phyloP scores from a whole-genome alignment of 2,888 invertebrate species.

The Xylocampa areola region DNA sequence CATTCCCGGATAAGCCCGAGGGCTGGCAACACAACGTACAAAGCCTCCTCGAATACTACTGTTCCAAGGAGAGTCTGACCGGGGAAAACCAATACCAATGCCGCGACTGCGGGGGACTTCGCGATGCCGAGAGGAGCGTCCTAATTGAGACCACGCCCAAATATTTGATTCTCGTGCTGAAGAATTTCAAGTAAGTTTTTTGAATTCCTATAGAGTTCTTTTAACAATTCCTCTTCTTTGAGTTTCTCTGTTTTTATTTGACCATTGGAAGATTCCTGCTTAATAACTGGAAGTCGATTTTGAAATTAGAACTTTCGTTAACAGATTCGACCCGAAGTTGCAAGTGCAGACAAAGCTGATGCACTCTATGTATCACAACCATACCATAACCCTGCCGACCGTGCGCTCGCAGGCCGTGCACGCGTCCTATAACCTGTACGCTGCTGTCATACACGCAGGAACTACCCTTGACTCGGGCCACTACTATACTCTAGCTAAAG shows the following conservation, averaged over 20 bases:
- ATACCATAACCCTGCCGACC: constrained; percentile 85
- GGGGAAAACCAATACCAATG: constrained; percentile 96
- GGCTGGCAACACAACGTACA: constrained; percentile 91
- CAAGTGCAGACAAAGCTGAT: constrained; percentile 95
- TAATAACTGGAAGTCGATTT: constrained; percentile 20
- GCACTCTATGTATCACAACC: constrained; percentile 91
- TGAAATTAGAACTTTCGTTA: constrained; percentile 29
- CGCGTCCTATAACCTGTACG: constrained; percentile 92
- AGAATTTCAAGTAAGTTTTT: constrained; percentile 91
- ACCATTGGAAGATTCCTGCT: background rate
- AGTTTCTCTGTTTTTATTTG: constrained; percentile 24
- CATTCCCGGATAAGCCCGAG: constrained; percentile 91
- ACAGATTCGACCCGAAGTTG: constrained; percentile 80
- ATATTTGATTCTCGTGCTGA: constrained; percentile 94
- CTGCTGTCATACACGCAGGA: constrained; percentile 96
- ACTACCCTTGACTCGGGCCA: constrained; percentile 96
- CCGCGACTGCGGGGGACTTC: constrained; percentile 92
- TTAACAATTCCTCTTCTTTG: constrained; percentile 15
- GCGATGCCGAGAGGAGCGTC: constrained; percentile 92
- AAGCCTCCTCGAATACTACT: constrained; percentile 93
- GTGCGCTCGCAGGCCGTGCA: constrained; percentile 74
- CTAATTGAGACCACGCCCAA: constrained; percentile 93
- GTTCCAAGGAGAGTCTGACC: constrained; percentile 93
- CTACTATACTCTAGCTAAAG: constrained; percentile 95
- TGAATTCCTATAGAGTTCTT: constrained; percentile 2